phyloP scores from a whole-genome alignment of 2,113 vertebrate species.

The Microtus ochrogaster region DNA sequence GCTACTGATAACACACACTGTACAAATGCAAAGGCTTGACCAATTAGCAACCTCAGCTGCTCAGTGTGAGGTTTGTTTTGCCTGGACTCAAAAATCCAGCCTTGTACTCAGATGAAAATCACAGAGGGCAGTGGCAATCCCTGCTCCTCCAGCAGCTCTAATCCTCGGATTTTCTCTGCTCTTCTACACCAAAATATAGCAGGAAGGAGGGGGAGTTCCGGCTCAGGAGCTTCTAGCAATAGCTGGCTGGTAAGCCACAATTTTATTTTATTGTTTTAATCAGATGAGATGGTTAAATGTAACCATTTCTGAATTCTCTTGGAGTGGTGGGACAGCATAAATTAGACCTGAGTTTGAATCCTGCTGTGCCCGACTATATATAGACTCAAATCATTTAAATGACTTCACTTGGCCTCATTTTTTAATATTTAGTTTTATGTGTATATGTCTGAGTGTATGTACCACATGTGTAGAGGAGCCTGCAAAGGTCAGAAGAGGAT shows the following conservation, averaged over 20 bases:
- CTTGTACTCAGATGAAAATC: not conserved
- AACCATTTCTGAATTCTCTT: constrained; percentile 40
- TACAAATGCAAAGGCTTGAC: constrained; percentile 38
- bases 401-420: not conserved
- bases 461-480: not conserved
- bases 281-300: constrained; percentile 11
- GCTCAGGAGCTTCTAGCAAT: not conserved
- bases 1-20: constrained; percentile 31
- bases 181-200: not conserved
- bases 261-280: not conserved
- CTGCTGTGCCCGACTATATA: not conserved
- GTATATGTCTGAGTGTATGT: not conserved
- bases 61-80: not conserved
- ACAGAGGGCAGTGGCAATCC: not conserved
- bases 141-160: not conserved
- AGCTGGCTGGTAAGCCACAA: not conserved
- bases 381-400: constrained; percentile 1
- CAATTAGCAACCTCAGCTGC: constrained; percentile 47
- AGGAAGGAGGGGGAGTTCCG: not conserved
- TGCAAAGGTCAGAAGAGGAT: not conserved
- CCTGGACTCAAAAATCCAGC: not conserved
- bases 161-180: not conserved
- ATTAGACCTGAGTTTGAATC: not conserved
- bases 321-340: not conserved
- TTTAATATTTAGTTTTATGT: not conserved